A percentile compares a stretch with the other conserved stretches of the same genome.
phyloP scores from a whole-genome alignment of 2,113 vertebrate genomes.

The Capreolus pygargus region DNA sequence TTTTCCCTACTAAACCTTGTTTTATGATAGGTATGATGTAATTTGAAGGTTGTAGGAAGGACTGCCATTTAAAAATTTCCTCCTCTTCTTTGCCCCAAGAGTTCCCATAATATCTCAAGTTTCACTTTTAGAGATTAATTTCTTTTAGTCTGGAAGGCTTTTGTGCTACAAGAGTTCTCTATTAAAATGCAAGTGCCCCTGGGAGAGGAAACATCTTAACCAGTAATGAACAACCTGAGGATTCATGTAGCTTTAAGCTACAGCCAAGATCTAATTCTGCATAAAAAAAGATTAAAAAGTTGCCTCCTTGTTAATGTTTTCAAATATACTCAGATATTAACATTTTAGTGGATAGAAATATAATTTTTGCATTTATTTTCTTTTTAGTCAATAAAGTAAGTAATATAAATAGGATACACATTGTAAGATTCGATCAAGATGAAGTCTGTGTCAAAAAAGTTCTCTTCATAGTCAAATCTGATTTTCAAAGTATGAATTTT shows the following conservation, averaged over 20 bases:
- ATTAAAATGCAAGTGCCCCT: constrained; percentile 44
- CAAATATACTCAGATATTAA: background rate
- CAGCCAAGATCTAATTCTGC: constrained; percentile 23
- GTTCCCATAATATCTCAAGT: constrained; percentile 4
- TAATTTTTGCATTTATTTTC: background rate
- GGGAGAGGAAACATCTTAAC: background rate
- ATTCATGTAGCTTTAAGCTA: background rate
- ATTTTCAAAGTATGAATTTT: background rate
- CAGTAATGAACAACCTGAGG: constrained; percentile 29
- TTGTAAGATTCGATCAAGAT: constrained; percentile 2
- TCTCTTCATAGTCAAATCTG: background rate
- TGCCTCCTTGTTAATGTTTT: constrained; percentile 10
- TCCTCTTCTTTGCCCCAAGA: background rate
- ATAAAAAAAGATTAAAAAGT: background rate
- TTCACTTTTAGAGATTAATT: constrained; percentile 63
- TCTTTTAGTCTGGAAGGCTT: constrained; percentile 40
- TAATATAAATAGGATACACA: background rate
- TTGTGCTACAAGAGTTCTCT: background rate
- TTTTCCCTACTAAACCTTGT: constrained; percentile 4
- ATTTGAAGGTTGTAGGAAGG: background rate
- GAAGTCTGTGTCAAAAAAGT: background rate
- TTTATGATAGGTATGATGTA: background rate
- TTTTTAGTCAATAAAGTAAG: constrained; percentile 32
- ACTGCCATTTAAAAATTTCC: background rate
- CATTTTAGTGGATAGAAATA: background rate